Conservation (phyloP, 2,888 invertebrate species). For the Tenthredo amoena region DNA sequence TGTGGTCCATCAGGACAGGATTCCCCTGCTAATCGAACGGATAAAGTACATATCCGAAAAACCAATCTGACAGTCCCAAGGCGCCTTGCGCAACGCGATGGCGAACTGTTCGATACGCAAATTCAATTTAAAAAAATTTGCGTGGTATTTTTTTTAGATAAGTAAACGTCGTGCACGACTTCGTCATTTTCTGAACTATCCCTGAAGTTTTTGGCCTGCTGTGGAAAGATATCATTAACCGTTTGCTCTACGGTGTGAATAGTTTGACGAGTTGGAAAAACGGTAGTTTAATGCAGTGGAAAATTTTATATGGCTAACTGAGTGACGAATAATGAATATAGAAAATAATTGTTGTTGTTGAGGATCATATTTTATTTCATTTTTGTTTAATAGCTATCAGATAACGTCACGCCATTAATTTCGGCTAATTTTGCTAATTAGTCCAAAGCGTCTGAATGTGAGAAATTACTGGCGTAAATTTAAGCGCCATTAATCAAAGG, state of each 20-base stretch:
- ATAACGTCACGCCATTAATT: neutral
- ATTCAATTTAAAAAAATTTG: constrained; percentile 17
- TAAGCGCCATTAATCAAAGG: constrained; percentile 41
- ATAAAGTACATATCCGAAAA: constrained; percentile 43
- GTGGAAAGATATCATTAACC: no score
- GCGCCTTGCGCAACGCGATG: neutral
- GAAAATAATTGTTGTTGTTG: neutral
- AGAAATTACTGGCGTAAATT: constrained; percentile 31
- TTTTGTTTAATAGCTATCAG: constrained; percentile 14
- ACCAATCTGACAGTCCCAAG: constrained; percentile 41
- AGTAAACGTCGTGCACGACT: neutral
- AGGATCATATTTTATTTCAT: neutral
- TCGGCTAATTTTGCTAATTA: constrained; percentile 31
- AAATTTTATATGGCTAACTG: neutral
- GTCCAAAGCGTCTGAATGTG: constrained; percentile 21
- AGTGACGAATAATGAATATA: neutral
- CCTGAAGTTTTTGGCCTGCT: neutral
- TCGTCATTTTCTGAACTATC: neutral
- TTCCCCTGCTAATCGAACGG: constrained; percentile 43
- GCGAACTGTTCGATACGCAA: constrained; percentile 36
- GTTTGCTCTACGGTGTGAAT: neutral
- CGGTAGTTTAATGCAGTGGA: neutral
- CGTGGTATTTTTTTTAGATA: neutral
- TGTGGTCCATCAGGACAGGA: neutral
- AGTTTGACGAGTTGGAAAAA: neutral